Evolutionary conservation across 1,140 invertebrate species (phyloP).

Genomic region (Cecropterus lyciades): DNA sequence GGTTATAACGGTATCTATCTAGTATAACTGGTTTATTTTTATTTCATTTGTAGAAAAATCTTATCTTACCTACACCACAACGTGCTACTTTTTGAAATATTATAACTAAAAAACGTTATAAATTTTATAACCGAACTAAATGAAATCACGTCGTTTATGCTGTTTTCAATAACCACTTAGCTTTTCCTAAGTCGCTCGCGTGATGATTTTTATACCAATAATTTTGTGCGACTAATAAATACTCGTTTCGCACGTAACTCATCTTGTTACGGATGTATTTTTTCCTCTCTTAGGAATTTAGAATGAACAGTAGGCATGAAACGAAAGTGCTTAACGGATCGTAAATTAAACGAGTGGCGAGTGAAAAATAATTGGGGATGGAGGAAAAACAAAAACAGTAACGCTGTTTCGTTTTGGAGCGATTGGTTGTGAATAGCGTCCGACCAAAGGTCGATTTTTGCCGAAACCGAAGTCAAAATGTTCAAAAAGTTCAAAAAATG

Average conservation of each 20-base stretch:
- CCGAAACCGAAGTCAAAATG: too few relatives aligned
- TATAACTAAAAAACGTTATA: not conserved
- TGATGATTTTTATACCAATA: not conserved
- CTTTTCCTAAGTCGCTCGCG: not conserved
- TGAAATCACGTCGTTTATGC: not conserved
- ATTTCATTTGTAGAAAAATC: not conserved
- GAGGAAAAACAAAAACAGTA: too few relatives aligned
- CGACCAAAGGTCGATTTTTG: too few relatives aligned
- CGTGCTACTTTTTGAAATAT: too few relatives aligned
- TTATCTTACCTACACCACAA: not conserved
- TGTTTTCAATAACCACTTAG: not conserved
- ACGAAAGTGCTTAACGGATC: constrained; percentile 30
- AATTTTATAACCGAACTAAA: not conserved
- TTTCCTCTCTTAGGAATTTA: constrained; percentile 7
- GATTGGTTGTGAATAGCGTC: constrained; percentile 12
- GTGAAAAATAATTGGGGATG: constrained; percentile 4
- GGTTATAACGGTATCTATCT: too few relatives aligned
- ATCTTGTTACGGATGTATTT: constrained; percentile 1
- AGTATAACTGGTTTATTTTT: too few relatives aligned
- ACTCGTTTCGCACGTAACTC: constrained; percentile 3
- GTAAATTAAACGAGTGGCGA: constrained; percentile 17
- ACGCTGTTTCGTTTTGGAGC: not conserved
- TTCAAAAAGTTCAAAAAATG: too few relatives aligned
- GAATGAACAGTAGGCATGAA: constrained; percentile 16
- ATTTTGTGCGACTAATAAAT: not conserved